Base-by-base conservation (phyloP, 2,113 vertebrate genomes). In the Gasterosteus nipponicus region DNA sequence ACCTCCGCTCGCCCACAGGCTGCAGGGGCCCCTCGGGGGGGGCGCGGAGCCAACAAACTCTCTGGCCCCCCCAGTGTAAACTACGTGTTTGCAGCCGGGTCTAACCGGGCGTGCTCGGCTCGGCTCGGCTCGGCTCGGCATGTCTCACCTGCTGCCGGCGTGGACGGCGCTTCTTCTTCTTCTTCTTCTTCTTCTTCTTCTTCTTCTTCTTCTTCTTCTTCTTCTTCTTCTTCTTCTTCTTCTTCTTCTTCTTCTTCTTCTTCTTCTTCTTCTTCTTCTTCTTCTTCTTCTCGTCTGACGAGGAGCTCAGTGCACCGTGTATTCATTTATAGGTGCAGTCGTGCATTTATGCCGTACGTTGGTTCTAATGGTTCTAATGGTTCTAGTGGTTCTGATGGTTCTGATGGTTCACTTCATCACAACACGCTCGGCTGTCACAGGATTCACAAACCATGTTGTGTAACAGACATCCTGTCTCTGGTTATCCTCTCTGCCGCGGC, bases 51-150 rank as follows among this genome's bases (percentile, higher is more conserved):
- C 91, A 92, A 88, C 80, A 86, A 92, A 57, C 62, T 89, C 85
- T 91, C 89, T 83, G 82, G 53, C 87, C 75, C 73, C 73, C 83
- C 78, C 78, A 78, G 86, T 87, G 92, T 92, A 89, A 92, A 94
- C 89, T 90, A 69, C 89, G 88, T 90, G 87, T 92, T 92, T 91
- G 88, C 83, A 80, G 85, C 72, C n/a, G 86, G 88, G 88, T 90
- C 87, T 87, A 56, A 47, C 69, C 86, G 86, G 84, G 78, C 85
- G 72, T 15, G 22, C 22, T 26, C 22, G 22, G 80, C 86, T 75
- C 65, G 12, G 22, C 22, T 26, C 22, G 22, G 80, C 86, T 75
- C 65, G 12, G 44, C 54, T 84, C 81, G 72, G 82, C 64, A 26
- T 53, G 71, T 79, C 88, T 89, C 88, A 87, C 89, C 87, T 89